Percentiles rank a stretch among this genome's conserved stretches.
Evolutionary conservation across 1,140 invertebrate species (phyloP).

Genomic region (Bicyclus anynana): DNA sequence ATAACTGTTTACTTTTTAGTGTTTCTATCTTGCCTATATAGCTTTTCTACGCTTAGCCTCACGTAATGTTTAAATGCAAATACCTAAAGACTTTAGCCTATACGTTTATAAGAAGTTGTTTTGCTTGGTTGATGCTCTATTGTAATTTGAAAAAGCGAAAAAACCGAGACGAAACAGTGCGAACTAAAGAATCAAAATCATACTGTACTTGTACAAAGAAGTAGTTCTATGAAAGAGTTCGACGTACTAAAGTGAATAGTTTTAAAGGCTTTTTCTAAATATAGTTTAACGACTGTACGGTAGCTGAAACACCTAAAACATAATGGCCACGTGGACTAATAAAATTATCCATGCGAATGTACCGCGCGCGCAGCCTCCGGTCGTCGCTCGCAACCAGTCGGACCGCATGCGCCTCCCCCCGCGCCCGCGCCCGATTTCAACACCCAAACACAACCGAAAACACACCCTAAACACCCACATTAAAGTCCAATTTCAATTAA

Average conservation of each 20-base stretch:
- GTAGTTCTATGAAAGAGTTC: too few relatives aligned
- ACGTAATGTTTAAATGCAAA: not conserved
- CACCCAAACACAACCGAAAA: constrained; percentile 17
- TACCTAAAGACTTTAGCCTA: not conserved
- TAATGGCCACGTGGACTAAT: constrained; percentile 49
- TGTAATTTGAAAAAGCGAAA: not conserved
- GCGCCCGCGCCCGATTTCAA: constrained; percentile 50
- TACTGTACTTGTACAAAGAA: too few relatives aligned
- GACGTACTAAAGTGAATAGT: not conserved
- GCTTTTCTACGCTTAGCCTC: too few relatives aligned
- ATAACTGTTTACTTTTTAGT: too few relatives aligned
- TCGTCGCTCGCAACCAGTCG: constrained; percentile 74
- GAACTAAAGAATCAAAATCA: too few relatives aligned
- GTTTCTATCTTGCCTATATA: too few relatives aligned
- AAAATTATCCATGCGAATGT: constrained; percentile 51
- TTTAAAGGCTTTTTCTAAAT: not conserved
- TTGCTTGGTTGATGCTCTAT: not conserved
- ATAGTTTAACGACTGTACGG: constrained; percentile 9
- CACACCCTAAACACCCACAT: not conserved
- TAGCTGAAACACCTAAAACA: constrained; percentile 13
- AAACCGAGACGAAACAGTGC: too few relatives aligned
- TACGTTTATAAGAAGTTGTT: not conserved
- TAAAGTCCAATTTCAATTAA: constrained; percentile 23
- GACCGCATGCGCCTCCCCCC: constrained; percentile 56
- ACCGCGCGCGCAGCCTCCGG: constrained; percentile 71